Percentiles rank a stretch among this genome's conserved stretches.
phyloP scores from a whole-genome alignment of 2,888 invertebrate species.

The Synanthedon formicaeformis region DNA sequence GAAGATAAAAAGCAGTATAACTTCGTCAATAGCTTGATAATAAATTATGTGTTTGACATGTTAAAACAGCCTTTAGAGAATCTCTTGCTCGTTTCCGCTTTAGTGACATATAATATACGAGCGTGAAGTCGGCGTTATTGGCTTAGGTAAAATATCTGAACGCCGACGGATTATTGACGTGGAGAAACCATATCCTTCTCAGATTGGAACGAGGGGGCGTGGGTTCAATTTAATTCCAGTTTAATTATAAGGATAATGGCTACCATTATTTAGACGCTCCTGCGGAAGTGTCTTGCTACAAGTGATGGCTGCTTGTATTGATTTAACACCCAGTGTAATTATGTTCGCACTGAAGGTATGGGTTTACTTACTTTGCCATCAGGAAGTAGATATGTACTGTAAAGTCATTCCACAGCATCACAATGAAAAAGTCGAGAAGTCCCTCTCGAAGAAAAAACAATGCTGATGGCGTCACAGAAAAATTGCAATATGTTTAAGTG shows the following conservation, averaged over 20 bases:
- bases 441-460: too few relatives aligned
- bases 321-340: background rate
- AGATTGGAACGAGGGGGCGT: constrained; percentile 15
- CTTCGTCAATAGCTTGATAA: too few relatives aligned
- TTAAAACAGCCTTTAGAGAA: too few relatives aligned
- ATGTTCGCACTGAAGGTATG: background rate
- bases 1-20: too few relatives aligned
- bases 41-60: too few relatives aligned
- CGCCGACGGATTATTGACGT: constrained; percentile 24
- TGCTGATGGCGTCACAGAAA: too few relatives aligned
- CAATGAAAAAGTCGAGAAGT: too few relatives aligned
- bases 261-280: constrained; percentile 11
- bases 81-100: too few relatives aligned
- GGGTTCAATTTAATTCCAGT: constrained; percentile 18
- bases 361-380: too few relatives aligned
- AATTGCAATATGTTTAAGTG: too few relatives aligned
- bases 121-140: background rate
- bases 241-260: constrained; percentile 17
- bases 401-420: too few relatives aligned
- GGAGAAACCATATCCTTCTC: constrained; percentile 15
- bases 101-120: background rate
- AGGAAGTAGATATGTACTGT: too few relatives aligned
- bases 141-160: constrained; percentile 12
- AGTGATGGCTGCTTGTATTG: background rate
- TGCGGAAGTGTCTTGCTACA: background rate